Evolutionary conservation across 2,797 vertebrate species (phyloP).

Genomic region (Dipus sagitta): DNA sequence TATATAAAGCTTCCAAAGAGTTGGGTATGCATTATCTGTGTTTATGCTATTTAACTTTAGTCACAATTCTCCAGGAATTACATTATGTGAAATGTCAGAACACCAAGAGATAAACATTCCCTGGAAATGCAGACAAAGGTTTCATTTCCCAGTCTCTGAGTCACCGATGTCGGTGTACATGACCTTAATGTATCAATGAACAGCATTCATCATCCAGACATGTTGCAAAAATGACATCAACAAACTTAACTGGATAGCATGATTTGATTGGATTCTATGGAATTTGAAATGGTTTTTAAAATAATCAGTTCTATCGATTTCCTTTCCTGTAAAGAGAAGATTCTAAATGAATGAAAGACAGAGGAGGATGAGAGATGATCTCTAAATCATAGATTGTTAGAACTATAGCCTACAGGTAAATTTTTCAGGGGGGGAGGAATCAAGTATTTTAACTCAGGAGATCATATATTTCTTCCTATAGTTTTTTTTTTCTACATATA

Average conservation of each 20-base stretch:
- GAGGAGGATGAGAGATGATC: background rate
- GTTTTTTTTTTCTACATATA: background rate
- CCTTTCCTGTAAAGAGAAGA: background rate
- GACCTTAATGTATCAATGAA: slow-evolving; percentile 20
- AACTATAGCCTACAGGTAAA: background rate
- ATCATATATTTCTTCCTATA: background rate
- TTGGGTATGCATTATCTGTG: background rate
- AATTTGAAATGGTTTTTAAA: background rate
- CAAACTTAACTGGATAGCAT: background rate
- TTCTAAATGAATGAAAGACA: background rate
- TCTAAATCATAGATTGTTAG: background rate
- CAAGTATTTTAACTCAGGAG: background rate
- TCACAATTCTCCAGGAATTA: background rate
- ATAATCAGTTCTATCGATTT: background rate
- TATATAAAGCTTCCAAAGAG: background rate
- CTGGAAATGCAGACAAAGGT: background rate
- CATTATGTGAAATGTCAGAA: background rate
- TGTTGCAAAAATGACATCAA: background rate
- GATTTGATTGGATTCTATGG: background rate
- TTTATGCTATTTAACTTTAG: background rate
- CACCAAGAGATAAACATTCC: background rate
- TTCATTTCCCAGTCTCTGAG: background rate
- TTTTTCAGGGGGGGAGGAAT: background rate
- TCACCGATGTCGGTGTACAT: background rate
- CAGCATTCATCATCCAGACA: background rate